Conservation (phyloP, 2,797 vertebrate genomes). For the Neosilurus mollespiculum region DNA sequence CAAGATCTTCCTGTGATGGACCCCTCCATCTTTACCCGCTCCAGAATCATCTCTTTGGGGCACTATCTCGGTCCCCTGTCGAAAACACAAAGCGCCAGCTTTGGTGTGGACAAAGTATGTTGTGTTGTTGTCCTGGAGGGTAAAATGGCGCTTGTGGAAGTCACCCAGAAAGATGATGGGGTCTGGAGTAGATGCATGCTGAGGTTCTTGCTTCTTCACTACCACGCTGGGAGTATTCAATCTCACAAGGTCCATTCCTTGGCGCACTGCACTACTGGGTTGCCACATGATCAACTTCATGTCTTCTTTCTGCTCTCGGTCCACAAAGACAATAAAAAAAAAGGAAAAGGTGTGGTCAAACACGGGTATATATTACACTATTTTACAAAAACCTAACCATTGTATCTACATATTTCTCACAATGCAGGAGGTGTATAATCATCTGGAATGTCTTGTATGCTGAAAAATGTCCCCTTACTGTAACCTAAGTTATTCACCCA, state of each 20-base stretch:
- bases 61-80: conserved; percentile 84
- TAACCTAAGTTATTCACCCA: too few species aligned
- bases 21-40: conserved; percentile 54
- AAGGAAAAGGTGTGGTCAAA: neutral
- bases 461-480: too few species aligned
- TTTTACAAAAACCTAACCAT: neutral
- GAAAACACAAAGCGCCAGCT: conserved; percentile 90
- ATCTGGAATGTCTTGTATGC: neutral
- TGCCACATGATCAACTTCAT: conserved; percentile 43
- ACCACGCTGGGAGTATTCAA: conserved; percentile 13
- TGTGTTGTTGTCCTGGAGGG: conserved; percentile 80
- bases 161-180: conserved; percentile 63
- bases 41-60: conserved; percentile 65
- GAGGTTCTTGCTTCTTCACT: conserved; percentile 27
- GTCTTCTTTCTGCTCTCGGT: conserved; percentile 58
- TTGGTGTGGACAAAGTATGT: conserved; percentile 90
- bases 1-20: conserved; percentile 65
- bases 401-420: neutral
- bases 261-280: conserved; percentile 46
- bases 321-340: conserved; percentile 2
- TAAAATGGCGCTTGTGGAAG: conserved; percentile 77
- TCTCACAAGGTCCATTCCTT: conserved; percentile 36
- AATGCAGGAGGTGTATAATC: neutral
- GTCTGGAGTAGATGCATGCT: conserved; percentile 38
- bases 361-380: neutral